Evolutionary conservation across 2,888 invertebrate species (phyloP), one percentile per base, ranked within the genome.

Genomic region (Iselma pallidipennis): DNA sequence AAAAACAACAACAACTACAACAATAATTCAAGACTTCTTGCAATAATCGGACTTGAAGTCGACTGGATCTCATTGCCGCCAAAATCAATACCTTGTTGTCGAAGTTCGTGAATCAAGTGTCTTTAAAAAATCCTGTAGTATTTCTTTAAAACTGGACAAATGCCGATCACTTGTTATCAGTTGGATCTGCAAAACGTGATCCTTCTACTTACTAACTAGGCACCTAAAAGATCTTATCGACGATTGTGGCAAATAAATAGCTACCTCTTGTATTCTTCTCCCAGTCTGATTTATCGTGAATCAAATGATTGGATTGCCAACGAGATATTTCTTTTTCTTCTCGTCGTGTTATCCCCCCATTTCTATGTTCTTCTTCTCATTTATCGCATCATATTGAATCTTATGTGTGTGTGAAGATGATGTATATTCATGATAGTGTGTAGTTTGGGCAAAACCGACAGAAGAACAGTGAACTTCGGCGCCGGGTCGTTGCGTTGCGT

Each of bases 401-500:
- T 56, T 19, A 14, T 49, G 33, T 54, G 14, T 42, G 19, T 50
- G 53, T 26, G 21, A 10, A 23, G 48, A 55, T 28, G 49, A 61
- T 61, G 68, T 68, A 66, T 66, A 68, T 66, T 63, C 66, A 64
- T 60, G 60, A 57, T 16, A 52, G 33, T 25, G 55, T n/a, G 49
- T 37, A 61, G 33, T 33, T n/a, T n/a, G 33, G 4, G 14, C 37
- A 37, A 37, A 16, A 37, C 16, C 16, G 16, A 16, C 37, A 7
- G 55, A 31, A 49, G 64, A 53, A 57, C 31, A 37, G 63, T 59
- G 65, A 61, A 64, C 63, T 60, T 56, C 54, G 73, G 68, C 74
- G 74, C 71, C 74, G 67, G 73, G 72, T 73, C 74, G 72, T 69
- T n/a, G 49, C 67, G 71, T 68, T 70, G 69, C 69, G 67, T 62